A percentile compares a stretch with the other conserved stretches of the same genome.
Evolutionary conservation across 2,113 vertebrate genomes (phyloP).

Genomic region (Numenius arquata): DNA sequence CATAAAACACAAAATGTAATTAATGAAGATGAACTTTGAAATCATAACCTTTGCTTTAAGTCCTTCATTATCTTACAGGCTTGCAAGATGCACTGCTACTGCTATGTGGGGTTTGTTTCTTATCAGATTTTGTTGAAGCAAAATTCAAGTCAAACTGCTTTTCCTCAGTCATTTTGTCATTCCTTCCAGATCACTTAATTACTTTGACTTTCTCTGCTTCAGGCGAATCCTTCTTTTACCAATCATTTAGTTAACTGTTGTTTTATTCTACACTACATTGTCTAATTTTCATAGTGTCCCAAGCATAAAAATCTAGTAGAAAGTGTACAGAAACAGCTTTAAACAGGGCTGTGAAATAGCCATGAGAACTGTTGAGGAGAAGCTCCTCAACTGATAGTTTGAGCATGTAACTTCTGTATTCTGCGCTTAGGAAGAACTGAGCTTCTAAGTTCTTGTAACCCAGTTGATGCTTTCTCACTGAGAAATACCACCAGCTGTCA

Average conservation of each 20-base stretch:
- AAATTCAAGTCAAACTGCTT: neutral
- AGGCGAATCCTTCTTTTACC: neutral
- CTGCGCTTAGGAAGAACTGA: neutral
- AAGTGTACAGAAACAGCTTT: neutral
- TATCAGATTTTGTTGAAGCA: neutral
- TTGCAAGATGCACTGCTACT: neutral
- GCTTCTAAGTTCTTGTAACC: neutral
- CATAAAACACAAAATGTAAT: neutral
- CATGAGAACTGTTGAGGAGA: neutral
- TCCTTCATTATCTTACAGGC: neutral
- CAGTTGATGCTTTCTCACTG: neutral
- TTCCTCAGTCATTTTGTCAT: neutral
- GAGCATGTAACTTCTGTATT: neutral
- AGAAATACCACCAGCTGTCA: neutral
- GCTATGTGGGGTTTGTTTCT: neutral
- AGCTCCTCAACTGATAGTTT: neutral
- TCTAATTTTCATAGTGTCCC: accelerated
- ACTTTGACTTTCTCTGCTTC: neutral
- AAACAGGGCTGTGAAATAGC: neutral
- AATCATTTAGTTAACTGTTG: neutral
- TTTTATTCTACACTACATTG: neutral
- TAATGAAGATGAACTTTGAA: neutral
- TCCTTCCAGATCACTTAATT: neutral
- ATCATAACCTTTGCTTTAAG: neutral
- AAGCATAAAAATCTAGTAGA: neutral